Percentiles rank a stretch among this genome's conserved stretches.
phyloP scores from a whole-genome alignment of 2,888 invertebrate genomes.

The Lycia hirtaria region DNA sequence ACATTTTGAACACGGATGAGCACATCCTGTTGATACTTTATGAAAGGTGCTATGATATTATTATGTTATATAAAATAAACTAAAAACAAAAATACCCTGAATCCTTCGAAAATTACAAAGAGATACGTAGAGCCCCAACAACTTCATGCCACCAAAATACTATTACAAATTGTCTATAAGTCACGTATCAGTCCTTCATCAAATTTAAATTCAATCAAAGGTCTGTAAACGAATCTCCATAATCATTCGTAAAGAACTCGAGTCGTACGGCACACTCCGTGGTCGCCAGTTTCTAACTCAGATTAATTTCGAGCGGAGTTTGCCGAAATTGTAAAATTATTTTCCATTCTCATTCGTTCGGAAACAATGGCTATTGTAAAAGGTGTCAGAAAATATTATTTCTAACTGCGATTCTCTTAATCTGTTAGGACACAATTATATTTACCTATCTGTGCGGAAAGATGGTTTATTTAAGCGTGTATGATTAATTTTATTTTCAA shows the following conservation, averaged over 20 bases:
- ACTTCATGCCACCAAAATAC: neutral
- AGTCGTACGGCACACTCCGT: conserved; percentile 17
- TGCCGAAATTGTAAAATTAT: conserved; percentile 30
- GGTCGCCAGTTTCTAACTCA: conserved; percentile 22
- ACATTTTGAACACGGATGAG: no score
- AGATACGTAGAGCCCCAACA: no score
- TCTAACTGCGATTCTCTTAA: neutral
- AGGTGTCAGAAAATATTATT: conserved; percentile 4
- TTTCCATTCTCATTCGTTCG: conserved; percentile 31
- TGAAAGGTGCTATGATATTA: no score
- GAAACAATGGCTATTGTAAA: conserved; percentile 29
- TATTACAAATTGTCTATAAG: neutral
- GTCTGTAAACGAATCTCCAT: conserved; percentile 25
- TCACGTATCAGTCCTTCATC: conserved; percentile 2
- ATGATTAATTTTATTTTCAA: no score
- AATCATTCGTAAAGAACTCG: conserved; percentile 26
- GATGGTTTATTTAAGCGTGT: neutral
- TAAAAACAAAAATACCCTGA: no score
- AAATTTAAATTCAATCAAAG: conserved; percentile 30
- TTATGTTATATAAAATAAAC: no score
- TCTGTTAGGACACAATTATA: neutral
- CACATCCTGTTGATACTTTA: no score
- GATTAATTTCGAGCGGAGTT: conserved; percentile 35
- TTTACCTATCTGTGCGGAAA: no score
- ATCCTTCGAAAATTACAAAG: no score